These are phyloP conservation scores for Zaprionus lachaisei DNA, from an alignment of 1,140 invertebrate genomes.

Conservation along the genomic window DNA sequence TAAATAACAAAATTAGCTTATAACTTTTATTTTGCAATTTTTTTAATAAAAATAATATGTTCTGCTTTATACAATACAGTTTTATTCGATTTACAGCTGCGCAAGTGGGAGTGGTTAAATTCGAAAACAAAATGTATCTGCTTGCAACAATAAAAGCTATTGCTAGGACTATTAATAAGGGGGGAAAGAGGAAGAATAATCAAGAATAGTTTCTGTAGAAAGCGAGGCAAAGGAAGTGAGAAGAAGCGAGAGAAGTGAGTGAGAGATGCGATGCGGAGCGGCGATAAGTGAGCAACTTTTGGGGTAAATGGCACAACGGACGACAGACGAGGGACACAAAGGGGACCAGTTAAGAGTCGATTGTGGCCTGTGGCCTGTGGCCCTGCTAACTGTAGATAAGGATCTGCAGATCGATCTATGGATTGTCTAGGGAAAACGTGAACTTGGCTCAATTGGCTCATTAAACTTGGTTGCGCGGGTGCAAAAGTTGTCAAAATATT, in stretches of 20 bases:
- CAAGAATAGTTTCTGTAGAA: background rate
- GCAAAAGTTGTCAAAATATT: slow-evolving; percentile 71
- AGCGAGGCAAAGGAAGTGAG: background rate
- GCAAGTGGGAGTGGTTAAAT: background rate
- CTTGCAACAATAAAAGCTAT: background rate
- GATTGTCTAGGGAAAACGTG: slow-evolving; percentile 29
- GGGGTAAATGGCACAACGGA: slow-evolving; percentile 54
- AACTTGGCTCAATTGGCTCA: slow-evolving; percentile 42
- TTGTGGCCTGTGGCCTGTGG: background rate
- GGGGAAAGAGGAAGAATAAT: background rate
- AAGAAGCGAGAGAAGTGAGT: background rate
- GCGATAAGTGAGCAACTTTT: slow-evolving; percentile 50
- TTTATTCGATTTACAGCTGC: background rate
- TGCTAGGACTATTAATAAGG: background rate
- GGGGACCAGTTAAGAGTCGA: slow-evolving; percentile 23
- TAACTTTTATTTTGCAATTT: no score
- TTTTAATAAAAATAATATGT: no score
- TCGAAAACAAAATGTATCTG: background rate
- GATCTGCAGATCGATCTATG: slow-evolving; percentile 39
- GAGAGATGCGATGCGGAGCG: slow-evolving; percentile 2
- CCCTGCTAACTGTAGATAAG: slow-evolving; percentile 24
- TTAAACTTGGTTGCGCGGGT: slow-evolving; percentile 42
- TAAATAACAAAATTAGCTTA: no score
- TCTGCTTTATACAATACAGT: no score
- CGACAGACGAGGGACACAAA: slow-evolving; percentile 25